Base-by-base conservation (phyloP, 2,797 vertebrate genomes). In the Xiphorhynchus erythropygius region DNA sequence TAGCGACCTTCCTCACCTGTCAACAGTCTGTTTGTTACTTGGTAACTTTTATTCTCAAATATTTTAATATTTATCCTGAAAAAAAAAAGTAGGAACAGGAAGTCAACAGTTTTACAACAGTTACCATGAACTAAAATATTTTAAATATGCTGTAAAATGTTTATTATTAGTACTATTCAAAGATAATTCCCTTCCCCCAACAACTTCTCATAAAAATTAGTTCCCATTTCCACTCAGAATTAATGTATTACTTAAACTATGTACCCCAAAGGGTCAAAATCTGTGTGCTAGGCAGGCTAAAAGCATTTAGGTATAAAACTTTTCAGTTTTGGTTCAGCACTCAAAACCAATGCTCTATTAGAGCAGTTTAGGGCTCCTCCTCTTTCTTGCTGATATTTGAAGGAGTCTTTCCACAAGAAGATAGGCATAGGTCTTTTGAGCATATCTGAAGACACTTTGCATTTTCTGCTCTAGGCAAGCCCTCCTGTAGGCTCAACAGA, bases 171-270 rank as follows among this genome's bases (percentile, higher is more conserved):
- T 84, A 62, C 44, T 59, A 70, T 81, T 85, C 75, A 84, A 49
- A 88, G 69, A 35, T 50, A 33, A 85, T 82, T 70, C 37, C 21
- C 5, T 7, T 5, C 4, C 2, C 11, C 30, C 46, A 86, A 95
- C 74, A 90, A 74, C 46, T 82, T 95, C 74, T 85, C 18, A 87
- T 94, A 62, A 81, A 46, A 73, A 55, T 37, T 32, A 89, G 32
- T 73, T 81, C 62, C 33, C 46, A 67, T 92, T 86, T 90, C 64
- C 62, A 95, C 53, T 82, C 69, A 87, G 62, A 93, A 89, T 50
- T 3, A 75, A 47, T 12, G 46, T 63, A 37, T 63, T 75, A 87
- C 42, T 75, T 74, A 83, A 91, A 84, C 57, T 49, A 71, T 30
- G 12, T 53, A 88, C 41, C 87, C 63, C 14, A 39, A 94, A 87